These are phyloP conservation scores for Pedicia rivosa DNA, from an alignment of 2,888 invertebrate species.

Conservation along the genomic window DNA sequence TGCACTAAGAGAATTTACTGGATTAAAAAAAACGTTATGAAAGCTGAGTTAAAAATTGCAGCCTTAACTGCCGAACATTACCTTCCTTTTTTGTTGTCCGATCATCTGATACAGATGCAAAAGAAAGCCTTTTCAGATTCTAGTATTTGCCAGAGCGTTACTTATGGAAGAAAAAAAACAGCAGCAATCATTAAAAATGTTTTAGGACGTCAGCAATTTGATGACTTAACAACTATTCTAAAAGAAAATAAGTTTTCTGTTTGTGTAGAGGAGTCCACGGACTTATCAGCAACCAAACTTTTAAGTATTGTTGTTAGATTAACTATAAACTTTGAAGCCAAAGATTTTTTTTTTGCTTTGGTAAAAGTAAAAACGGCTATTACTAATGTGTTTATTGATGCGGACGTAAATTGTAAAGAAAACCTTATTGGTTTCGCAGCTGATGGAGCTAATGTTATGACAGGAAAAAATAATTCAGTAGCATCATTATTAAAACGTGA, in stretches of 20 bases:
- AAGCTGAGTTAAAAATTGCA: neutral
- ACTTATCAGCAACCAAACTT: neutral
- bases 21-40: neutral
- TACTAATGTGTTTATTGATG: slow-evolving; percentile 8
- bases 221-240: neutral
- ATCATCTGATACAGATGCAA: neutral
- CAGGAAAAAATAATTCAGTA: slow-evolving; percentile 18
- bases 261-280: neutral
- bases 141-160: neutral
- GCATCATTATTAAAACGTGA: slow-evolving; percentile 16
- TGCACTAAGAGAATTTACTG: neutral
- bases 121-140: neutral
- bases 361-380: slow-evolving; percentile 9
- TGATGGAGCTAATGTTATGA: slow-evolving; percentile 22
- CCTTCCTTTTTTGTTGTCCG: neutral
- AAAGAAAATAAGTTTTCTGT: neutral
- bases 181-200: neutral
- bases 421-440: slow-evolving; percentile 20
- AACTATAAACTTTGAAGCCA: slow-evolving; percentile 8
- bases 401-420: slow-evolving; percentile 15
- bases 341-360: slow-evolving; percentile 11
- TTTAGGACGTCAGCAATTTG: neutral
- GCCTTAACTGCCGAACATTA: neutral
- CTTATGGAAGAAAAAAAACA: neutral
- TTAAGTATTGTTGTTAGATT: slow-evolving; percentile 1